These are phyloP conservation scores for Promerops cafer DNA, from an alignment of 2,113 vertebrate genomes.

Conservation along the genomic window DNA sequence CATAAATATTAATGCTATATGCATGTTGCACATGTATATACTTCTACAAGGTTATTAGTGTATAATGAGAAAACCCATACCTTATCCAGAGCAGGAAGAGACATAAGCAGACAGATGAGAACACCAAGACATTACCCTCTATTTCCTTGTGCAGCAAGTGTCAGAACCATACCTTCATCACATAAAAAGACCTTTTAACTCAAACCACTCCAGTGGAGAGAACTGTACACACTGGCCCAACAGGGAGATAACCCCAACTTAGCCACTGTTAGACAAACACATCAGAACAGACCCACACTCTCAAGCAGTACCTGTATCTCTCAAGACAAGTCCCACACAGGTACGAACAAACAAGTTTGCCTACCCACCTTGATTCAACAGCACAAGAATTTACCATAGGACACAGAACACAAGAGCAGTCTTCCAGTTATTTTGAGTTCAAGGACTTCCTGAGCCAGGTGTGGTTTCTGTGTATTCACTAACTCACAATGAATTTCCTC, in stretches of 20 bases:
- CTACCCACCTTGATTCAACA: neutral
- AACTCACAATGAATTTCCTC: conserved; percentile 9
- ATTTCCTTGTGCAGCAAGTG: neutral
- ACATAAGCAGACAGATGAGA: neutral
- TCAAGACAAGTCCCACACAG: neutral
- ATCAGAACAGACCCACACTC: neutral
- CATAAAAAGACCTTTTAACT: neutral
- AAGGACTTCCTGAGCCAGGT: conserved; percentile 26
- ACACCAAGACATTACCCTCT: neutral
- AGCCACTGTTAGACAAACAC: neutral
- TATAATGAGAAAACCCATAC: neutral
- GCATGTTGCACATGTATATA: neutral
- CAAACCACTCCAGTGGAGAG: neutral
- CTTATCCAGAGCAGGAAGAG: neutral
- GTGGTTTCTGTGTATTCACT: neutral
- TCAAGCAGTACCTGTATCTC: neutral
- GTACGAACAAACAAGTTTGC: neutral
- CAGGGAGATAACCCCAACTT: neutral
- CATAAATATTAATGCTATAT: neutral
- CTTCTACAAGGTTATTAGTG: neutral
- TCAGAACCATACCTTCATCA: neutral
- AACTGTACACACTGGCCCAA: neutral
- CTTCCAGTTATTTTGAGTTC: neutral
- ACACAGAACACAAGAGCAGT: neutral
- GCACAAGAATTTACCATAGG: neutral